A percentile compares a stretch with the other conserved stretches of the same genome.
These are phyloP conservation scores for Antitype chi DNA, from an alignment of 2,888 invertebrate genomes.

Conservation along the genomic window DNA sequence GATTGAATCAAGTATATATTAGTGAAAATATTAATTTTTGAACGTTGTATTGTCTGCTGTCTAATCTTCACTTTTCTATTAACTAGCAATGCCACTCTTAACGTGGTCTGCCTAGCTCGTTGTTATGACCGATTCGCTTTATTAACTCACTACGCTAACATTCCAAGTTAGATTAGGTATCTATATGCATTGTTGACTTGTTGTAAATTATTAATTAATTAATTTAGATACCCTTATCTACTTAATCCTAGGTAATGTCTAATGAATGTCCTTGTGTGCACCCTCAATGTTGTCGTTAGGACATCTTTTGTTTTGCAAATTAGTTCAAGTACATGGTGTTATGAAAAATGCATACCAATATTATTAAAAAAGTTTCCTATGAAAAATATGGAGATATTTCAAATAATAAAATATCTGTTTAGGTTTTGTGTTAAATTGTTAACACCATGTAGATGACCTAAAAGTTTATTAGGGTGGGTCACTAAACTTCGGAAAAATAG, in stretches of 20 bases:
- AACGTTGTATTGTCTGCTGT: slow-evolving; percentile 68
- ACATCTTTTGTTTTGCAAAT: slow-evolving; percentile 10
- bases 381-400: background rate
- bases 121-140: slow-evolving; percentile 59
- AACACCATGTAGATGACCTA: slow-evolving; percentile 42
- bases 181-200: slow-evolving; percentile 45
- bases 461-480: slow-evolving; percentile 39
- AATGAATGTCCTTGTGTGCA: slow-evolving; percentile 46
- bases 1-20: slow-evolving; percentile 87
- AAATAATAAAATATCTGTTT: background rate
- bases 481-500: slow-evolving; percentile 16
- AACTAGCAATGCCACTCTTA: slow-evolving; percentile 74
- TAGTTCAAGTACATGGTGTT: slow-evolving; percentile 37
- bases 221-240: slow-evolving; percentile 57
- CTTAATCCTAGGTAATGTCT: slow-evolving; percentile 32
- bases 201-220: slow-evolving; percentile 46
- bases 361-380: background rate
- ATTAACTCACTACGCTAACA: slow-evolving; percentile 65
- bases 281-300: slow-evolving; percentile 35
- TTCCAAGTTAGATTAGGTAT: slow-evolving; percentile 48
- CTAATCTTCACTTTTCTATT: slow-evolving; percentile 53
- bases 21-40: slow-evolving; percentile 63
- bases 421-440: slow-evolving; percentile 1
- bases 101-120: slow-evolving; percentile 73
- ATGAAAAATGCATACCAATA: slow-evolving; percentile 1